Conservation (phyloP, 1,140 invertebrate species). For the Ephestia elutella region DNA sequence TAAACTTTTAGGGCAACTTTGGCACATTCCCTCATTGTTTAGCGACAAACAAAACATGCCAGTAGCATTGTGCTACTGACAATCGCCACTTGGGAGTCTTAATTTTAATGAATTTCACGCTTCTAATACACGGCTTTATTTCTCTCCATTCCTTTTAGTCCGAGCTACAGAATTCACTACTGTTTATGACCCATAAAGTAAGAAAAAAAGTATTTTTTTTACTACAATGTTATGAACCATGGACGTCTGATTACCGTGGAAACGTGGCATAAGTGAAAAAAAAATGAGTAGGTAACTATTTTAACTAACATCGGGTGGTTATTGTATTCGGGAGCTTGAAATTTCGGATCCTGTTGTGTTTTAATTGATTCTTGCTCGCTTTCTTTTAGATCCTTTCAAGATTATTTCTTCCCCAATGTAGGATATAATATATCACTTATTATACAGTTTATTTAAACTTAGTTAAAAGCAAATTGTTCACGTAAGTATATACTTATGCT, state of each 20-base stretch:
- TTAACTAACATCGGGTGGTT: background rate
- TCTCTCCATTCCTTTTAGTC: constrained; percentile 19
- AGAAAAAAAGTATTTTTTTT: too few relatives aligned
- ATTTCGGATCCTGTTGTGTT: background rate
- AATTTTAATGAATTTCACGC: constrained; percentile 25
- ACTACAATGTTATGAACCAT: too few relatives aligned
- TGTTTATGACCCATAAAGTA: too few relatives aligned
- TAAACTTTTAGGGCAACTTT: background rate
- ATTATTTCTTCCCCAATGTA: too few relatives aligned
- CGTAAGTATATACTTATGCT: too few relatives aligned
- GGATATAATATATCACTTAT: too few relatives aligned
- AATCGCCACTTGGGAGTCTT: constrained; percentile 27
- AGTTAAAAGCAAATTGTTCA: too few relatives aligned
- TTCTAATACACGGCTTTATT: constrained; percentile 20
- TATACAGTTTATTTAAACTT: too few relatives aligned
- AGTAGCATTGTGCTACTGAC: background rate
- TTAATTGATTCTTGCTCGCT: background rate
- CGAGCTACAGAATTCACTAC: background rate
- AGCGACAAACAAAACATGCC: constrained; percentile 10
- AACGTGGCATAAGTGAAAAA: background rate
- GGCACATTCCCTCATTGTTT: background rate
- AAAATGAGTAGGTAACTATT: background rate
- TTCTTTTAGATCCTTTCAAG: too few relatives aligned
- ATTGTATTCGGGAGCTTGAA: background rate
- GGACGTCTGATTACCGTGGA: background rate